Evolutionary conservation across 2,113 vertebrate species (phyloP).

Genomic region (Erythrocebus patas): DNA sequence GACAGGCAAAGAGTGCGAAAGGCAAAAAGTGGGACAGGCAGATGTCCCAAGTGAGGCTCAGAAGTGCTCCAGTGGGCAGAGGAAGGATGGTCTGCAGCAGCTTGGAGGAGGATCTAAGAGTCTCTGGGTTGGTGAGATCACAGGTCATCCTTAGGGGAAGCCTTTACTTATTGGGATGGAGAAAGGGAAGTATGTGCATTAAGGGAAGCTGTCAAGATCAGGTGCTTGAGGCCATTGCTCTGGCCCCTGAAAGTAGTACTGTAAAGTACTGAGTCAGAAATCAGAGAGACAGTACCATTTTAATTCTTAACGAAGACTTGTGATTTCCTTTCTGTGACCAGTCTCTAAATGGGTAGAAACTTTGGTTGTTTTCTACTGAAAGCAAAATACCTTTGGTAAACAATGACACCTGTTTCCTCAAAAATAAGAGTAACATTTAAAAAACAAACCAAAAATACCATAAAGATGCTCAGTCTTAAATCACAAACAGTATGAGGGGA

Average conservation of each 20-base stretch:
- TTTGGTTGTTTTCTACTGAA: not conserved
- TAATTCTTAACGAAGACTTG: not conserved
- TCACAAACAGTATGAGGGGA: not conserved
- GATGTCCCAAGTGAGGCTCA: not conserved
- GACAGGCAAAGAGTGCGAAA: not conserved
- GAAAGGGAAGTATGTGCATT: not conserved
- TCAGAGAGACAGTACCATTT: not conserved
- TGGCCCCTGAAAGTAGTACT: not conserved
- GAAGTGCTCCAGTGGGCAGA: not conserved
- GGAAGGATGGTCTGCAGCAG: not conserved
- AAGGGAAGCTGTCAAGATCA: not conserved
- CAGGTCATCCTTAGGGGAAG: not conserved
- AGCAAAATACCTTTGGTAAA: not conserved
- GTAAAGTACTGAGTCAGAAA: not conserved
- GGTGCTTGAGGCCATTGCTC: not conserved
- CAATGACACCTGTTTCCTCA: not conserved
- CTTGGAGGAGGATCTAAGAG: not conserved
- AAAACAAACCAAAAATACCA: not conserved
- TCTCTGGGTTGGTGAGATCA: not conserved
- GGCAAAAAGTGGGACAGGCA: not conserved
- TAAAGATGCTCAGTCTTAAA: not conserved
- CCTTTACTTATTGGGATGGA: not conserved
- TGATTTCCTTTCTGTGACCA: not conserved
- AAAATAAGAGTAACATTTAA: slow-evolving; percentile 8
- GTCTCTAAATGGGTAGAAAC: not conserved